These are phyloP conservation scores for Conistra vaccinii DNA, from an alignment of 2,888 invertebrate species.

Conservation along the genomic window DNA sequence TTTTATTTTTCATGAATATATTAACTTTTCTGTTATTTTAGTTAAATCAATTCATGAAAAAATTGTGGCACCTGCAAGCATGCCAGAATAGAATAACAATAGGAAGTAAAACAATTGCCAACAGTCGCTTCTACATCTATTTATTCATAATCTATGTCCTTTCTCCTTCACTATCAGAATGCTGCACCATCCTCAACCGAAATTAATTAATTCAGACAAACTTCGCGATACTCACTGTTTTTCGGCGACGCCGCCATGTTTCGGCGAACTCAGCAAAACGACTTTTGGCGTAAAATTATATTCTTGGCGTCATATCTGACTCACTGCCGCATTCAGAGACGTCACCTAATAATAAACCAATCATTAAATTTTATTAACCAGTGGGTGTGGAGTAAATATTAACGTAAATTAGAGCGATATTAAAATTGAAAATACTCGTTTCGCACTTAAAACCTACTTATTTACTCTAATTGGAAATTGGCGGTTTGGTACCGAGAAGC, in stretches of 20 bases:
- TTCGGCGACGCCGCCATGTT: conserved; percentile 55
- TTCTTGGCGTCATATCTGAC: conserved; percentile 59
- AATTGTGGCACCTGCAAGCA: background rate
- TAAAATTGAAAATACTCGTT: background rate
- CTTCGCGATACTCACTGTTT: conserved; percentile 69
- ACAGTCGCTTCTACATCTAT: conserved; percentile 32
- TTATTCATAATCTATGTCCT: conserved; percentile 59
- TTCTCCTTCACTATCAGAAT: conserved; percentile 66
- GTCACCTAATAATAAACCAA: background rate
- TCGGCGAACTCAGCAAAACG: conserved; percentile 56
- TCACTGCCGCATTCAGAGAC: conserved; percentile 32
- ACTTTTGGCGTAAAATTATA: conserved; percentile 59
- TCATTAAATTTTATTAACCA: background rate
- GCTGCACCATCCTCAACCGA: conserved; percentile 67
- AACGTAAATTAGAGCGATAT: background rate
- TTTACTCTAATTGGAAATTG: too few relatives aligned
- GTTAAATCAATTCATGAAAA: background rate
- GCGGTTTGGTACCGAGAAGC: too few relatives aligned
- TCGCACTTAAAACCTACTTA: background rate
- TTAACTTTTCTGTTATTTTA: too few relatives aligned
- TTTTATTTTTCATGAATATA: too few relatives aligned
- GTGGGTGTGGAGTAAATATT: background rate
- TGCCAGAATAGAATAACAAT: background rate
- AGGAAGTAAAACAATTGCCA: background rate
- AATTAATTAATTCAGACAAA: conserved; percentile 80